Conservation (phyloP, 2,797 vertebrate species). For the Pteronotus mesoamericanus region DNA sequence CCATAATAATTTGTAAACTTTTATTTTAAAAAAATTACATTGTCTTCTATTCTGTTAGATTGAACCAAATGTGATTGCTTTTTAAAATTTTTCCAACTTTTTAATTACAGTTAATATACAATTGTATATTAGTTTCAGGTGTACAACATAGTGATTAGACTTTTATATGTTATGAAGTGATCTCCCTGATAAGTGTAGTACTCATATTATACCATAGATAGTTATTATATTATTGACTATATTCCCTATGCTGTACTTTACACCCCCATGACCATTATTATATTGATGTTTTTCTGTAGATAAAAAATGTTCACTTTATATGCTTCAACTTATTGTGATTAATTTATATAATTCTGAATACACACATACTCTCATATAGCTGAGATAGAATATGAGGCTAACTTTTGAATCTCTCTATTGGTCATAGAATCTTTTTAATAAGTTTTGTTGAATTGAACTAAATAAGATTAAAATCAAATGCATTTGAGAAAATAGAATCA, state of each 20-base stretch:
- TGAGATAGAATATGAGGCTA: background rate
- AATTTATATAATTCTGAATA: background rate
- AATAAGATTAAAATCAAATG: conserved; percentile 16
- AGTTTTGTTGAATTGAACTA: background rate
- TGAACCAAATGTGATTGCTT: background rate
- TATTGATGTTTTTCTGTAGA: background rate
- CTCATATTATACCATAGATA: background rate
- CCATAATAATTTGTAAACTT: background rate
- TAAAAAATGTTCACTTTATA: conserved; percentile 31
- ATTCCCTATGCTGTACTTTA: background rate
- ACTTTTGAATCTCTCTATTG: background rate
- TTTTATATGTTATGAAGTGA: background rate
- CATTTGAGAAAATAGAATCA: conserved; percentile 4
- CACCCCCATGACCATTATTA: background rate
- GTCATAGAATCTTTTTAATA: background rate
- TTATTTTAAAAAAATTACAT: conserved; percentile 26
- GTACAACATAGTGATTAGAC: background rate
- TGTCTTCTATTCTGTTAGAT: background rate
- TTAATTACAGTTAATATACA: background rate
- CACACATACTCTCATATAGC: background rate
- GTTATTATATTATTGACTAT: background rate
- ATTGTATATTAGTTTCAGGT: background rate
- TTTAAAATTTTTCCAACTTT: background rate
- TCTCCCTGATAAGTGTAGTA: background rate
- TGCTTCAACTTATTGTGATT: background rate